These are phyloP conservation scores for Argyra leucocephala DNA, from an alignment of 2,888 invertebrate species.

Conservation along the genomic window DNA sequence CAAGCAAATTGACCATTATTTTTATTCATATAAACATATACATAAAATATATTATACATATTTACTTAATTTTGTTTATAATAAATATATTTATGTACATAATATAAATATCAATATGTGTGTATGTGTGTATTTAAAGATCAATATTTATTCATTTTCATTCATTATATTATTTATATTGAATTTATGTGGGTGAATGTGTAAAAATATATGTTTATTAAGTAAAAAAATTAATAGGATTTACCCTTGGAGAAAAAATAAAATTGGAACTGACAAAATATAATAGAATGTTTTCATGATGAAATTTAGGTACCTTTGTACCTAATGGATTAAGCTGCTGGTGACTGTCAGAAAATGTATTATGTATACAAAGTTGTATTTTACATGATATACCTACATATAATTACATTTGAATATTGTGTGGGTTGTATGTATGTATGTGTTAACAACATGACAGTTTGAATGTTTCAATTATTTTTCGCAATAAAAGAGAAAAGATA, in stretches of 20 bases:
- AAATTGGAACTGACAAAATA: neutral
- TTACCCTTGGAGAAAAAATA: neutral
- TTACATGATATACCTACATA: too few species aligned
- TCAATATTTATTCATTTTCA: neutral
- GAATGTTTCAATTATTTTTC: neutral
- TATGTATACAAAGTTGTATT: neutral
- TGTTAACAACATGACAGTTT: neutral
- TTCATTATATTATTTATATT: neutral
- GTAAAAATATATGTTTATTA: too few species aligned
- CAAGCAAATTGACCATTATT: too few species aligned
- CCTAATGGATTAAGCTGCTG: neutral
- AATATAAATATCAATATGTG: too few species aligned
- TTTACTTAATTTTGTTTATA: too few species aligned
- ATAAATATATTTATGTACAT: too few species aligned
- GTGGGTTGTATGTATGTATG: neutral
- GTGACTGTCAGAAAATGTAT: neutral
- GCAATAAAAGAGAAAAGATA: neutral
- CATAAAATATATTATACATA: too few species aligned
- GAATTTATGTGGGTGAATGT: too few species aligned
- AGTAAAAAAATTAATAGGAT: neutral
- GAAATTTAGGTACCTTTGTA: neutral
- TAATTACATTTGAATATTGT: too few species aligned
- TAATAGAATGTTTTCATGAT: neutral
- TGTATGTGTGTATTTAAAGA: neutral
- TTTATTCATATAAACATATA: too few species aligned